phyloP scores from a whole-genome alignment of 2,113 vertebrate genomes.

The Stegostoma tigrinum region DNA sequence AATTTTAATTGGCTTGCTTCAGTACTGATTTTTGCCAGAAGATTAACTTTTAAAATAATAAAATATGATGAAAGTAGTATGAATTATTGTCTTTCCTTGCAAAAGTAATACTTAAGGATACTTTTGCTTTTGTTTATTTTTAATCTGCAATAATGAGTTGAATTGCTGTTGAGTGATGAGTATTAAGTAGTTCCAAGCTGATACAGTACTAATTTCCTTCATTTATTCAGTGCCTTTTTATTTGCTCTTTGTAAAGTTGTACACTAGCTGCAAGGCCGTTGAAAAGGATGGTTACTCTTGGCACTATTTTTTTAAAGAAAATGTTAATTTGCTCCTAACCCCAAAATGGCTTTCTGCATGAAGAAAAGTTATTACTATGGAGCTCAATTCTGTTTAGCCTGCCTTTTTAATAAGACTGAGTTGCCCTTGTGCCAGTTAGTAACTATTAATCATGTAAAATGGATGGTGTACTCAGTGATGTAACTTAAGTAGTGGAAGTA shows the following conservation, averaged over 20 bases:
- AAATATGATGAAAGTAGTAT: not conserved
- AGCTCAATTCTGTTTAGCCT: not conserved
- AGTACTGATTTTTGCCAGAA: not conserved
- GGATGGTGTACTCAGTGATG: not conserved
- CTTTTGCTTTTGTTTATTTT: not conserved
- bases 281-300: not conserved
- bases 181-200: not conserved
- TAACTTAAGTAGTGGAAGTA: not conserved
- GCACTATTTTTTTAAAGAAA: not conserved
- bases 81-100: not conserved
- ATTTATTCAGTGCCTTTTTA: not conserved
- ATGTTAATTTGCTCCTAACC: not conserved
- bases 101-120: not conserved
- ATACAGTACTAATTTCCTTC: not conserved
- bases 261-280: not conserved
- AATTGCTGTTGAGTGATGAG: not conserved
- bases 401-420: not conserved
- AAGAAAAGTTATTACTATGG: not conserved
- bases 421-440: not conserved
- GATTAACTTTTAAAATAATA: not conserved
- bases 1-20: not conserved
- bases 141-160: not conserved
- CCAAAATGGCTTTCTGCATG: not conserved
- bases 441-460: not conserved
- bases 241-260: not conserved